phyloP scores from a whole-genome alignment of 2,888 invertebrate genomes.

The Apamea anceps region DNA sequence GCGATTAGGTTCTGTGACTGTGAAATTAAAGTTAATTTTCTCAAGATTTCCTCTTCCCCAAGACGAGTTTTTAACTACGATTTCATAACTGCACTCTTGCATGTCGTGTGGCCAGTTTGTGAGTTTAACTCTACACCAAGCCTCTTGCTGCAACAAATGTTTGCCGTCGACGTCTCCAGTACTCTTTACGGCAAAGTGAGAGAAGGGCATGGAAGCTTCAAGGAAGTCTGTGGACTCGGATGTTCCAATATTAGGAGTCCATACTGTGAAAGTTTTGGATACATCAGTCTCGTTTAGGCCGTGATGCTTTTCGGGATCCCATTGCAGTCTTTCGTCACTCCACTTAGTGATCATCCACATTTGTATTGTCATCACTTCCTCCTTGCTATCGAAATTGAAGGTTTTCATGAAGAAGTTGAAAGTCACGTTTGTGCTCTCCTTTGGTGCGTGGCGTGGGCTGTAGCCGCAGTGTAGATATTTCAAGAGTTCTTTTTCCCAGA shows the following conservation, averaged over 20 bases:
- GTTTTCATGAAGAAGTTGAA: slow-evolving; percentile 63
- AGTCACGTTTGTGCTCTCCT: slow-evolving; percentile 28
- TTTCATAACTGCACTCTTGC: slow-evolving; percentile 69
- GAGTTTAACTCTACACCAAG: slow-evolving; percentile 66
- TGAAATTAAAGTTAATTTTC: background rate
- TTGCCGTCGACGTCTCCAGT: slow-evolving; percentile 63
- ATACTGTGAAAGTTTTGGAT: slow-evolving; percentile 35
- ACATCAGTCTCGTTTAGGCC: slow-evolving; percentile 55
- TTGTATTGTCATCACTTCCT: slow-evolving; percentile 66
- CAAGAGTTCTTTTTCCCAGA: slow-evolving; percentile 60
- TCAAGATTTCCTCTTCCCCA: background rate
- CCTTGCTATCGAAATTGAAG: slow-evolving; percentile 66
- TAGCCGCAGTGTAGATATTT: slow-evolving; percentile 40
- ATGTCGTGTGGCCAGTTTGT: slow-evolving; percentile 74
- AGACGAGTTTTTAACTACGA: slow-evolving; percentile 23
- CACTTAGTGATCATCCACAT: slow-evolving; percentile 60
- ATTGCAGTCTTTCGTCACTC: slow-evolving; percentile 69
- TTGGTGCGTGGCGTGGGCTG: background rate
- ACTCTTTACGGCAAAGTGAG: slow-evolving; percentile 52
- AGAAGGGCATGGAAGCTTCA: accelerated
- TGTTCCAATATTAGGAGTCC: slow-evolving; percentile 67
- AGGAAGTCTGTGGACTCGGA: slow-evolving; percentile 51
- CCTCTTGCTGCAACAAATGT: slow-evolving; percentile 21
- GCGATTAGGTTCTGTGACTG: background rate
- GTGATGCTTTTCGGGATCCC: slow-evolving; percentile 70